These are phyloP conservation scores for Varroa destructor DNA, from an alignment of 1,140 invertebrate species.

Conservation along the genomic window DNA sequence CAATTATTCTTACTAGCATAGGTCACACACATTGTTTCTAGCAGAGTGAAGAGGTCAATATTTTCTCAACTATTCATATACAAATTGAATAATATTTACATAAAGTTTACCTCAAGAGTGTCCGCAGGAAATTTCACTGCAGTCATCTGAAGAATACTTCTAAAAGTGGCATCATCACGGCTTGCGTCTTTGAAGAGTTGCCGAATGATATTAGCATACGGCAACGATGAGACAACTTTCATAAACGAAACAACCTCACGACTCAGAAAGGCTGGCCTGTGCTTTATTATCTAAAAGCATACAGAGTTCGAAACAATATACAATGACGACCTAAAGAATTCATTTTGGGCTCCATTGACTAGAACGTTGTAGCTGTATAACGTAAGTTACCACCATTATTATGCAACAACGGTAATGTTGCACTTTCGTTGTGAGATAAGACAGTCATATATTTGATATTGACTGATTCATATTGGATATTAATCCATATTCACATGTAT, in stretches of 20 bases:
- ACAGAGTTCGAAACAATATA: too few species aligned
- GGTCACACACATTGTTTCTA: too few species aligned
- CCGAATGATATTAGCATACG: conserved; percentile 5
- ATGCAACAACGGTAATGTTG: background rate
- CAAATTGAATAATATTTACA: too few species aligned
- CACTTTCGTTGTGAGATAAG: background rate
- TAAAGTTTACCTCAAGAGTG: background rate
- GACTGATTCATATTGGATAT: too few species aligned
- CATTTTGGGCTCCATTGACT: too few species aligned
- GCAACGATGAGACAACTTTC: background rate
- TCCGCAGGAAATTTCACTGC: conserved; percentile 8
- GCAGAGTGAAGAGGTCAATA: too few species aligned
- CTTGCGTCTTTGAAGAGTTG: background rate
- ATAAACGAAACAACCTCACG: background rate
- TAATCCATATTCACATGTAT: too few species aligned
- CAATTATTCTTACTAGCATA: too few species aligned
- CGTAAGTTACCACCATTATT: background rate
- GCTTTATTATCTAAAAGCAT: conserved; percentile 1
- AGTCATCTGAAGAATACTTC: background rate
- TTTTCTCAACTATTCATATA: too few species aligned
- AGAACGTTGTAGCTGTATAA: too few species aligned
- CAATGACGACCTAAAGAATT: too few species aligned
- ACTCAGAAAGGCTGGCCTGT: background rate
- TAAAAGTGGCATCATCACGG: background rate
- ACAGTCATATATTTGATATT: background rate